Conservation (phyloP, 2,113 vertebrate genomes). For the Leptosomus discolor region DNA sequence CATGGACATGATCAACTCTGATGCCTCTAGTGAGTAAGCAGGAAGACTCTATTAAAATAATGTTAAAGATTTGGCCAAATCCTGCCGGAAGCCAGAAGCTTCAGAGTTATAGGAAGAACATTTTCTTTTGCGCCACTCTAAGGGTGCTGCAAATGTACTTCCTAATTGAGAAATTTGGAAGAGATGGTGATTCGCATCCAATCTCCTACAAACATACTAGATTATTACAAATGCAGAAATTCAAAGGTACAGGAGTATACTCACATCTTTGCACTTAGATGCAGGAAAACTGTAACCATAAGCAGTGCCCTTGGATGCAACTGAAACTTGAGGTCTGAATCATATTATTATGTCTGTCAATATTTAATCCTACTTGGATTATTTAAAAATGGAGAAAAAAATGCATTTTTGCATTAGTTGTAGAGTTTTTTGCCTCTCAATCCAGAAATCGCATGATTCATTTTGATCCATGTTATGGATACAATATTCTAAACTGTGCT, state of each 20-base stretch:
- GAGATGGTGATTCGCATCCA: neutral
- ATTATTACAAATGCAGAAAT: neutral
- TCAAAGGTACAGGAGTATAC: neutral
- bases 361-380: neutral
- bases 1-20: constrained; percentile 15
- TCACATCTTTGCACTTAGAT: neutral
- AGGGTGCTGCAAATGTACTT: neutral
- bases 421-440: neutral
- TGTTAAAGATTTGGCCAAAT: neutral
- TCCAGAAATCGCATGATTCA: neutral
- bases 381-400: neutral
- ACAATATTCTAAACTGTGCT: neutral
- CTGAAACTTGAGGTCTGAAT: neutral
- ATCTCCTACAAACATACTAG: neutral
- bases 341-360: neutral
- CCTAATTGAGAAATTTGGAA: neutral
- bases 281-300: neutral
- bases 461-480: neutral
- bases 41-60: neutral
- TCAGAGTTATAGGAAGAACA: neutral
- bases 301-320: neutral
- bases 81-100: accelerated
- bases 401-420: neutral
- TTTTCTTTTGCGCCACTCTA: neutral
- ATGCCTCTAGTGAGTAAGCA: constrained; percentile 6